Percentiles rank a stretch among this genome's conserved stretches.
Conservation (phyloP, 2,797 vertebrate genomes). For the Lindbergichthys nudifrons region DNA sequence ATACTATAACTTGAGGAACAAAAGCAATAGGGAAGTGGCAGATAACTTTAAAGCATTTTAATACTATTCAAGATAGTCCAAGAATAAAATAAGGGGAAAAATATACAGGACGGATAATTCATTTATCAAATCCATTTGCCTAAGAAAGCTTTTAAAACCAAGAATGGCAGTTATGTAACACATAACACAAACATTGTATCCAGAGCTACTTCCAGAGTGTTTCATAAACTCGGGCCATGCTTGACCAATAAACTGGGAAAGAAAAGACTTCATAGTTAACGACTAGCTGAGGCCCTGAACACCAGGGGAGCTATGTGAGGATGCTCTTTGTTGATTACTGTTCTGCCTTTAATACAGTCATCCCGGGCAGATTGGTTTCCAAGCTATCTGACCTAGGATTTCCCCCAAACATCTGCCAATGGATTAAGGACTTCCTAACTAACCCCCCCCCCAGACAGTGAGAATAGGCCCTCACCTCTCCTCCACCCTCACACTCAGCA, state of each 20-base stretch:
- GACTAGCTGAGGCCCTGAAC: conserved; percentile 9
- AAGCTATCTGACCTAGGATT: no score
- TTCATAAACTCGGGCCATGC: conserved; percentile 5
- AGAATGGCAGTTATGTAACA: not conserved
- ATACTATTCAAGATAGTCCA: not conserved
- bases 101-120: no score
- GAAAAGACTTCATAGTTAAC: conserved; percentile 16
- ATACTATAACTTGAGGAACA: not conserved
- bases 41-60: not conserved
- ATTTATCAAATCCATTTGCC: not conserved
- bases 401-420: no score
- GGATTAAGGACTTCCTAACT: no score
- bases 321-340: not conserved
- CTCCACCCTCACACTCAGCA: no score
- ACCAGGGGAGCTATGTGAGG: no score
- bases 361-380: no score
- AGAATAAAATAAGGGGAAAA: not conserved
- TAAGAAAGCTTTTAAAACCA: not conserved
- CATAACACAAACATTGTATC: not conserved
- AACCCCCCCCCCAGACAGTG: no score
- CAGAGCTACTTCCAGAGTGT: not conserved
- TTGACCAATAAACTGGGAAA: conserved; percentile 25
- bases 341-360: no score
- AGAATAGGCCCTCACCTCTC: no score
- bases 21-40: not conserved